Percentiles rank a stretch among this genome's conserved stretches.
Conservation (phyloP, 1,140 invertebrate species). For the Polyergus mexicanus region DNA sequence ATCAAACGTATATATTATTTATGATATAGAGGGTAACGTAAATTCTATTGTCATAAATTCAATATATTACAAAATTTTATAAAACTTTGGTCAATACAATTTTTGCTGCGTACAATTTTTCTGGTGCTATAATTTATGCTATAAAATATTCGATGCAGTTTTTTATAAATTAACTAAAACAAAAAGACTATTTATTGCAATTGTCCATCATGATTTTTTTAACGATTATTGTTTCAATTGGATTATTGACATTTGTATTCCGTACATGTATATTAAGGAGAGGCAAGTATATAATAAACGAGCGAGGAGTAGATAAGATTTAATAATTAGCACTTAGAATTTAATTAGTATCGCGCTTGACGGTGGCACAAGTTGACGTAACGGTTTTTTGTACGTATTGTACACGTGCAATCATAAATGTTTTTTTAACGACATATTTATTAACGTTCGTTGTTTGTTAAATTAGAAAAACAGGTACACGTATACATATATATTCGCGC, state of each 20-base stretch:
- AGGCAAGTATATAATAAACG: not conserved
- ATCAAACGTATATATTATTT: slow-evolving; percentile 4
- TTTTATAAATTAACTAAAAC: not conserved
- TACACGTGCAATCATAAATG: not conserved
- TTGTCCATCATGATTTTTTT: not conserved
- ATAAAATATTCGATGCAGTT: not conserved
- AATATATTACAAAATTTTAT: not conserved
- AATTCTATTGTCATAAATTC: not conserved
- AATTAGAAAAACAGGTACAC: not conserved
- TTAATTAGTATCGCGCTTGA: not conserved
- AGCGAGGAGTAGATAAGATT: not conserved
- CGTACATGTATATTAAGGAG: too few relatives aligned
- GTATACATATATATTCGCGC: not conserved
- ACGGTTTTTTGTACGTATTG: not conserved
- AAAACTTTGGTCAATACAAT: not conserved
- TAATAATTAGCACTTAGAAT: not conserved
- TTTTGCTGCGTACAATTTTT: not conserved
- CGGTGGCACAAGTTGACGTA: not conserved
- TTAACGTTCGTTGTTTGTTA: not conserved
- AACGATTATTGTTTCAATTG: not conserved
- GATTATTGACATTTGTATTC: not conserved
- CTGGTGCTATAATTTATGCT: not conserved
- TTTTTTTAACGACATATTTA: not conserved
- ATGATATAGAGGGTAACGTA: not conserved
- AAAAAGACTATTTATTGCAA: not conserved